A percentile compares a stretch with the other conserved stretches of the same genome.
Conservation (phyloP, 2,888 invertebrate genomes). For the Blera fallax region DNA sequence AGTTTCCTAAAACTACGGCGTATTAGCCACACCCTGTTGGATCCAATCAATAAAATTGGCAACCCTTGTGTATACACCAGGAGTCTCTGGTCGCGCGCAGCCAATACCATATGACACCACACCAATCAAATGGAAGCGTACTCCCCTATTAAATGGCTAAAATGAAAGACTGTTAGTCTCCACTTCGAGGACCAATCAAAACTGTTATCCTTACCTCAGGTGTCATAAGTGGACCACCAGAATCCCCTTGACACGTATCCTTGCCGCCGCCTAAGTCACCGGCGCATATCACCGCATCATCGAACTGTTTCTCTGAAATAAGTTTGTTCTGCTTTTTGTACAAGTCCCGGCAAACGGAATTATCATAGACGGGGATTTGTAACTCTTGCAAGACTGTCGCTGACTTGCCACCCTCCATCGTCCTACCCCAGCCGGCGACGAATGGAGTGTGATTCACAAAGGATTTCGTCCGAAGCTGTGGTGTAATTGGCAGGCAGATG, state of each 20-base stretch:
- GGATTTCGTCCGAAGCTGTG: slow-evolving; percentile 83
- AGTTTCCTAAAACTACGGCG: slow-evolving; percentile 59
- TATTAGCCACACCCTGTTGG: slow-evolving; percentile 78
- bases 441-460: slow-evolving; percentile 85
- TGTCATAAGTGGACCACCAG: slow-evolving; percentile 81
- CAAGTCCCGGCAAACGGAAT: slow-evolving; percentile 83
- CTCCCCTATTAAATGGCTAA: slow-evolving; percentile 83
- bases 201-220: slow-evolving; percentile 75
- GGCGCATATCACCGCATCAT: slow-evolving; percentile 79
- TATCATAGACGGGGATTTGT: slow-evolving; percentile 87
- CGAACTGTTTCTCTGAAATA: slow-evolving; percentile 78
- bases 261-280: slow-evolving; percentile 79
- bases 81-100: slow-evolving; percentile 84
- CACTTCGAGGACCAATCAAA: neutral
- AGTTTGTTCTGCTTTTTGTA: slow-evolving; percentile 76
- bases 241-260: slow-evolving; percentile 81
- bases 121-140: slow-evolving; percentile 84
- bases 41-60: slow-evolving; percentile 85
- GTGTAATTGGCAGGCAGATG: slow-evolving; percentile 87
- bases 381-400: slow-evolving; percentile 86
- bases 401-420: slow-evolving; percentile 84
- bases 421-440: slow-evolving; percentile 86
- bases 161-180: neutral
- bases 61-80: slow-evolving; percentile 85
- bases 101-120: slow-evolving; percentile 86